Evolutionary conservation across 2,113 vertebrate genomes (phyloP).

Genomic region (Oryzias javanicus): DNA sequence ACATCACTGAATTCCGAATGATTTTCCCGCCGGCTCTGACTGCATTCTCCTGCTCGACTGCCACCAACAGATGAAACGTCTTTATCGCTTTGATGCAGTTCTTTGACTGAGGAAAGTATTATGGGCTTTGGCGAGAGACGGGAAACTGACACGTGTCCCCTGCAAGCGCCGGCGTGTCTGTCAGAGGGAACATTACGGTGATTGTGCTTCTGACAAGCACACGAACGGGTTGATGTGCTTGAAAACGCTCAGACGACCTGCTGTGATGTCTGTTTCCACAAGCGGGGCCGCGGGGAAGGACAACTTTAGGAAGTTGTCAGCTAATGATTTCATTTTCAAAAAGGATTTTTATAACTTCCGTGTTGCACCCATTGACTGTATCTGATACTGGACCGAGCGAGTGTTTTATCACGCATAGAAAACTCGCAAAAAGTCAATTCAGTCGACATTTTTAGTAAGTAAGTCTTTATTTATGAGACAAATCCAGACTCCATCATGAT

Average conservation of each 20-base stretch:
- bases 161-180: constrained; percentile 23
- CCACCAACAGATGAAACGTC: constrained; percentile 39
- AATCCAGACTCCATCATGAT: too few species aligned
- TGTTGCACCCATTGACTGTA: too few species aligned
- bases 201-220: constrained; percentile 35
- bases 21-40: constrained; percentile 15
- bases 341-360: too few species aligned
- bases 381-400: too few species aligned
- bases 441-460: too few species aligned
- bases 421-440: too few species aligned
- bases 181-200: constrained; percentile 30
- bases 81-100: constrained; percentile 54
- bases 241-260: constrained; percentile 3
- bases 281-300: constrained; percentile 15
- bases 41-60: constrained; percentile 34
- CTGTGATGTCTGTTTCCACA: background rate
- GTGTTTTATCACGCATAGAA: too few species aligned
- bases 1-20: constrained; percentile 16
- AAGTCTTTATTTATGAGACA: too few species aligned
- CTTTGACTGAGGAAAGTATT: constrained; percentile 29
- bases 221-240: constrained; percentile 21
- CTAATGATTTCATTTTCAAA: too few species aligned
- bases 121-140: constrained; percentile 26
- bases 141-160: constrained; percentile 35
- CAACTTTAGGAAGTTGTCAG: constrained; percentile 16